These are phyloP conservation scores for Elgaria multicarinata DNA, from an alignment of 2,113 vertebrate genomes.

Conservation along the genomic window DNA sequence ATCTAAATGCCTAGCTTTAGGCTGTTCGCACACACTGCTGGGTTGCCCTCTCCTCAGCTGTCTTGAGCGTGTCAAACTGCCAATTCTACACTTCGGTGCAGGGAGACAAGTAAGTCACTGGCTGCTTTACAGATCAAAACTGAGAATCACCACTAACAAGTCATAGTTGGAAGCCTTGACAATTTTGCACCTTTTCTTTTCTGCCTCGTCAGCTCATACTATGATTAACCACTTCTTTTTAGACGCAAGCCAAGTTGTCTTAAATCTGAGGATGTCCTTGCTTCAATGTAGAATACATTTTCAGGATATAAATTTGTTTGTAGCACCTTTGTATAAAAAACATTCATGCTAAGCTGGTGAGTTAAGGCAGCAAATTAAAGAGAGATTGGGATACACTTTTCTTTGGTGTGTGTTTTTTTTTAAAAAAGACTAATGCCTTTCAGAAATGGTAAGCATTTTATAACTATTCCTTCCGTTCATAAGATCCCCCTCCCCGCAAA, in stretches of 20 bases:
- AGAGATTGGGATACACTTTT: not conserved
- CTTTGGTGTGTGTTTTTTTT: not conserved
- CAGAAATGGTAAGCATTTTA: not conserved
- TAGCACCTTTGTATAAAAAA: constrained; percentile 28
- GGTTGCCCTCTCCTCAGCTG: not conserved
- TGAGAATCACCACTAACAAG: not conserved
- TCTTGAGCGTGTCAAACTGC: not conserved
- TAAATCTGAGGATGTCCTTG: not conserved
- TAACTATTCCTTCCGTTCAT: not conserved
- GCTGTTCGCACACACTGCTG: not conserved
- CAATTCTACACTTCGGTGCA: not conserved
- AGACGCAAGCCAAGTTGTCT: not conserved
- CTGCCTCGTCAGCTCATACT: not conserved
- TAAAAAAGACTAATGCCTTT: not conserved
- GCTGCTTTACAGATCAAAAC: not conserved
- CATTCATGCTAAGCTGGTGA: not conserved
- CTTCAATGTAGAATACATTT: not conserved
- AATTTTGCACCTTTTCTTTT: not conserved
- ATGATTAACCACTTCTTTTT: not conserved
- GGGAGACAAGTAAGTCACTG: not conserved
- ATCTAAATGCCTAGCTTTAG: not conserved
- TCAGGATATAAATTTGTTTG: not conserved
- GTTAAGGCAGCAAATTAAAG: not conserved
- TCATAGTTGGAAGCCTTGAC: not conserved
- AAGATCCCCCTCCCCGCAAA: not conserved